These are phyloP conservation scores for Stenotaenia linearis DNA, from an alignment of 2,888 invertebrate genomes.

Conservation along the genomic window DNA sequence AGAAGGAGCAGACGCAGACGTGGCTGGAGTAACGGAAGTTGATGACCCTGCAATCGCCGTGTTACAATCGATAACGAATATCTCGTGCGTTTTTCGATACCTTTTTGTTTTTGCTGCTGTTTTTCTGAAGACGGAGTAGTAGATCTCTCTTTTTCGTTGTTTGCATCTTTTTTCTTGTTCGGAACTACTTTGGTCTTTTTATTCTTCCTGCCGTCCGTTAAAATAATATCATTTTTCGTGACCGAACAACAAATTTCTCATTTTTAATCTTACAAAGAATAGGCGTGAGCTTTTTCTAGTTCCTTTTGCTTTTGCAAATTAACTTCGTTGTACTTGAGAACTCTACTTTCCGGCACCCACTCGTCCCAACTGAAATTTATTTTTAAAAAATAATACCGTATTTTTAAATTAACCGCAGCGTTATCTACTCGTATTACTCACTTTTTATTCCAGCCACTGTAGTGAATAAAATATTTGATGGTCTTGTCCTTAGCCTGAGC, in stretches of 20 bases:
- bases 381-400: too few species aligned
- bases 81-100: not conserved
- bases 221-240: not conserved
- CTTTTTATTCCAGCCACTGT: slow-evolving; percentile 98
- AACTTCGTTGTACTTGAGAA: slow-evolving; percentile 81
- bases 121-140: slow-evolving; percentile 54
- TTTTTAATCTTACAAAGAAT: slow-evolving; percentile 32
- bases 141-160: slow-evolving; percentile 50
- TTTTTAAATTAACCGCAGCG: not conserved
- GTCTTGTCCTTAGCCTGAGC: slow-evolving; percentile 77
- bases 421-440: slow-evolving; percentile 51
- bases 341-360: slow-evolving; percentile 81
- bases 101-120: slow-evolving; percentile 32
- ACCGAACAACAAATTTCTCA: not conserved
- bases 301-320: slow-evolving; percentile 84
- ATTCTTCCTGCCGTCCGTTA: slow-evolving; percentile 37
- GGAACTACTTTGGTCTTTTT: slow-evolving; percentile 39
- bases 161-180: slow-evolving; percentile 37
- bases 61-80: too few species aligned
- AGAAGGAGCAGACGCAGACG: slow-evolving; percentile 32
- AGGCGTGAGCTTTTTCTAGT: slow-evolving; percentile 67
- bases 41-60: not conserved
- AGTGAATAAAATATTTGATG: slow-evolving; percentile 87
- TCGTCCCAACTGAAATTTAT: slow-evolving; percentile 51
- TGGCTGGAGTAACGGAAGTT: not conserved